Base-by-base conservation (phyloP, 2,888 invertebrate genomes). In the Platerodrilus igneus region DNA sequence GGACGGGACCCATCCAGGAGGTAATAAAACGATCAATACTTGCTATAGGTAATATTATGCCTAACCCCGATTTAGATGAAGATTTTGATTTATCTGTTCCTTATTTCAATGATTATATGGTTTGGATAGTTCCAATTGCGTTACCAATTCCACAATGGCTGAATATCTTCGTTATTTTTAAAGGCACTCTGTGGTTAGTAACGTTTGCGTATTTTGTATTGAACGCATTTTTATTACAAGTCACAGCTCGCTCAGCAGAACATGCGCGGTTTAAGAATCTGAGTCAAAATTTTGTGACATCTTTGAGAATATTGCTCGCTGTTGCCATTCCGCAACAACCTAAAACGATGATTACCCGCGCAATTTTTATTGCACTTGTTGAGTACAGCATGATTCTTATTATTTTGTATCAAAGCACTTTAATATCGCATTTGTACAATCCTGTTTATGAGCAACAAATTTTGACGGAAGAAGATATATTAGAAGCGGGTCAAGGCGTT, bases 111-210 rank as follows among this genome's bases (percentile, higher is more conserved):
- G 78, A 79, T 57, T 70, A 71, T 1, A 75, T 78, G 51, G 71
- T 76, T 2, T 80, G 79, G 79, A 66, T 73, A 14, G 73, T 74
- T 0, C 75, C 76, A 6, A 57, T 69, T 40, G 77, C 79, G 2
- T 52, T 64, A 9, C 56, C 51, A 1, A 66, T 69, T 5, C 73
- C 75, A 0, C 63, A 70, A 8, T 79, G 77, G 76, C 59, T 68
- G 29, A 69, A 75, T 21, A 61, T 79, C 19, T 57, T 73, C 3
- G 62, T 69, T 0, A 76, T 77, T 41, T 79, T 78, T 47, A 43
- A 66, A 4, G 45, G 48, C 4, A 39, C 56, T 8, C 71, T 76
- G 1, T 79, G 79, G 79, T 40, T 66, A 2, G 57, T 68, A 3
- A 70, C 70, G n/a, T 51, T 71, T 3, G 41, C 55, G 6, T 59